Conservation (phyloP, 2,888 invertebrate species). For the Drosophila sordidula region DNA sequence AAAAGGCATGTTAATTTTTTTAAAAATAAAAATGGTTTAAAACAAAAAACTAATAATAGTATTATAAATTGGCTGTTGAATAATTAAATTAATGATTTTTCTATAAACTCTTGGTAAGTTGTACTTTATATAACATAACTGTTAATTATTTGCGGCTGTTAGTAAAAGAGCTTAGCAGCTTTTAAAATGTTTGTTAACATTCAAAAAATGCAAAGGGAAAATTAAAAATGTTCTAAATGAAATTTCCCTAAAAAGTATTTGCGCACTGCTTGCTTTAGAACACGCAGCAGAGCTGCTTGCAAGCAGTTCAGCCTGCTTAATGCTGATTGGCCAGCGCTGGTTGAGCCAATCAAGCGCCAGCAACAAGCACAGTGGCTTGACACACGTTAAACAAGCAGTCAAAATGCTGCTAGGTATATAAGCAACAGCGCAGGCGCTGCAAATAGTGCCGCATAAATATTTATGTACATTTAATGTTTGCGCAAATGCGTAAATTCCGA, state of each 20-base stretch:
- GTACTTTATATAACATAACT: background rate
- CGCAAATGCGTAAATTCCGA: conserved; percentile 17
- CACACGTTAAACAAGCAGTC: conserved; percentile 1
- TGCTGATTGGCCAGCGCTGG: conserved; percentile 33
- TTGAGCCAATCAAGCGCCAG: conserved; percentile 21
- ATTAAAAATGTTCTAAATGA: background rate
- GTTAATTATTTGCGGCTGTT: background rate
- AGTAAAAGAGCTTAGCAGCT: background rate
- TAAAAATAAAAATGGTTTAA: conserved; percentile 77
- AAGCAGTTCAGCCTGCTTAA: conserved; percentile 29
- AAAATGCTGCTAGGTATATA: conserved; percentile 1
- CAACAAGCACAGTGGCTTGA: conserved; percentile 35
- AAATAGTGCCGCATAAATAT: background rate
- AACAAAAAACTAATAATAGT: conserved; percentile 34
- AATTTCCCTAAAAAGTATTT: conserved; percentile 3
- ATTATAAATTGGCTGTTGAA: background rate
- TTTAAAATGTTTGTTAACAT: background rate
- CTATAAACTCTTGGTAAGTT: background rate
- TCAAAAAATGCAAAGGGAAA: too few relatives aligned
- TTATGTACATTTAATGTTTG: background rate
- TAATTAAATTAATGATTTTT: background rate
- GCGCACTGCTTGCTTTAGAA: conserved; percentile 17
- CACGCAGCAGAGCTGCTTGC: conserved; percentile 24
- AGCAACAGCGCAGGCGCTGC: conserved; percentile 37
- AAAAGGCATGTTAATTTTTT: conserved; percentile 79